Percentiles rank a stretch among this genome's conserved stretches.
Evolutionary conservation across 2,113 vertebrate species (phyloP).

Genomic region (Tyto alba): DNA sequence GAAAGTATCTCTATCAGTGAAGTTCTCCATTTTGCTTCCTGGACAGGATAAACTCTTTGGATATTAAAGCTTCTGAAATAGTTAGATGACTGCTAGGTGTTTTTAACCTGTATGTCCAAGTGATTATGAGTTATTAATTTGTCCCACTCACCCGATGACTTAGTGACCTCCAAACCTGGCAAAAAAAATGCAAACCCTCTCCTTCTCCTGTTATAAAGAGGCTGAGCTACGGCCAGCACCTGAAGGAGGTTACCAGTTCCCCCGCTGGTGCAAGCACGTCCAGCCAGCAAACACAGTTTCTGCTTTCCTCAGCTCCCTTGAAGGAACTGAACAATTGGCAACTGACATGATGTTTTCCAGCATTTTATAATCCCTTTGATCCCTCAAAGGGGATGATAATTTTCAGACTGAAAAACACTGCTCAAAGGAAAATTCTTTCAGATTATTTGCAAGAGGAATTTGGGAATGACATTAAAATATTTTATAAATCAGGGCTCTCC

Average conservation of each 20-base stretch:
- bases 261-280: background rate
- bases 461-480: background rate
- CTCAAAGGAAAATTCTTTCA: background rate
- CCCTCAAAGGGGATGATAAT: background rate
- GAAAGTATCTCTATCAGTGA: background rate
- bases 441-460: background rate
- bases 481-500: background rate
- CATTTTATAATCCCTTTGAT: background rate
- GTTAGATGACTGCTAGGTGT: background rate
- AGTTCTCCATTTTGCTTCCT: background rate
- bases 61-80: background rate
- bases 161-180: background rate
- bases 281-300: background rate
- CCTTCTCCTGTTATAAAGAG: background rate
- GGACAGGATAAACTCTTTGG: background rate
- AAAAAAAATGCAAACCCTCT: background rate
- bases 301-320: background rate
- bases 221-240: background rate
- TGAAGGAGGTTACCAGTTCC: accelerated
- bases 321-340: background rate
- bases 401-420: background rate
- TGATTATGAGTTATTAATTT: background rate
- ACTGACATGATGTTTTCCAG: background rate
- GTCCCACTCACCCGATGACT: background rate
- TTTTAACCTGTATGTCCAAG: background rate